These are phyloP conservation scores for Meta bourneti DNA, from an alignment of 2,888 invertebrate species.

Conservation along the genomic window DNA sequence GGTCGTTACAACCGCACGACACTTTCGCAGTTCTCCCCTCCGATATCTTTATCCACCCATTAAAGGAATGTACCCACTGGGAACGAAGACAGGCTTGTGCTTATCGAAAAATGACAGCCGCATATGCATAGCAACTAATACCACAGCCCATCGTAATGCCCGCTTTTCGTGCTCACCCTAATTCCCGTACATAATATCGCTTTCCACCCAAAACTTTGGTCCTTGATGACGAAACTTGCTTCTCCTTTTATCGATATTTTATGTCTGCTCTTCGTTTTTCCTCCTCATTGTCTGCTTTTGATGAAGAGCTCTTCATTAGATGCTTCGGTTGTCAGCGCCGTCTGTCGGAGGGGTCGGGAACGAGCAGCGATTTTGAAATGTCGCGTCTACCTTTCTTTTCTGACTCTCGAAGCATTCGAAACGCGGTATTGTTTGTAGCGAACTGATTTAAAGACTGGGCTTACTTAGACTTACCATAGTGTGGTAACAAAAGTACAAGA, in stretches of 20 bases:
- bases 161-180: constrained; percentile 58
- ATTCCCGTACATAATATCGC: constrained; percentile 67
- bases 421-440: no score
- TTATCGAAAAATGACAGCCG: constrained; percentile 65
- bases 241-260: constrained; percentile 62
- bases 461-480: no score
- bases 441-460: no score
- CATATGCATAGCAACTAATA: constrained; percentile 67
- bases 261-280: constrained; percentile 46
- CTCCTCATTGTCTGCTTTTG: constrained; percentile 45
- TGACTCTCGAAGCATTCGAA: no score
- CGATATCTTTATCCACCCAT: no score
- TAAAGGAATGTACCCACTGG: neutral
- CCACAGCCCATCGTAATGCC: constrained; percentile 48
- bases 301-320: constrained; percentile 62
- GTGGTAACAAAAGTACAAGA: no score
- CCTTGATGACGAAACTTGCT: constrained; percentile 67
- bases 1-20: no score
- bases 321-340: constrained; percentile 28
- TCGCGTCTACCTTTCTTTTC: neutral
- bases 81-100: constrained; percentile 46
- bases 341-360: constrained; percentile 28
- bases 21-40: no score
- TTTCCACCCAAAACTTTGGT: constrained; percentile 50
- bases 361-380: constrained; percentile 6